phyloP scores from a whole-genome alignment of 2,113 vertebrate species.

The Actenoides hombroni region DNA sequence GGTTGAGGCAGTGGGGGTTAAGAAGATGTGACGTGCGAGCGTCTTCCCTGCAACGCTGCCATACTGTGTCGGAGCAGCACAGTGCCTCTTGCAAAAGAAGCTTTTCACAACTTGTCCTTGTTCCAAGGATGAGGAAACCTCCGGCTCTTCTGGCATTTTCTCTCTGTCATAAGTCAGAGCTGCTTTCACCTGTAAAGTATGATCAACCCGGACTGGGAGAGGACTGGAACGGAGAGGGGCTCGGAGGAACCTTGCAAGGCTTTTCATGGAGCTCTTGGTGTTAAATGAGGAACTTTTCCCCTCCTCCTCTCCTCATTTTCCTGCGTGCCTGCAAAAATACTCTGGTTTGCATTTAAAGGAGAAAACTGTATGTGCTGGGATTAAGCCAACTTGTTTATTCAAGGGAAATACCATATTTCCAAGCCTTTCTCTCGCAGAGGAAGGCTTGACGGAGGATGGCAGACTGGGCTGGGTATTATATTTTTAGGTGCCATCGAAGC shows the following conservation, averaged over 20 bases:
- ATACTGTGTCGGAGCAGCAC: slow-evolving; percentile 34
- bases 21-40: background rate
- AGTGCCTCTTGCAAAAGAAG: slow-evolving; percentile 37
- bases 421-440: background rate
- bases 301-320: slow-evolving; percentile 59
- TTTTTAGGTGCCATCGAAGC: slow-evolving; percentile 58
- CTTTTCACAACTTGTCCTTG: slow-evolving; percentile 58
- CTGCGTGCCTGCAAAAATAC: slow-evolving; percentile 41
- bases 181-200: slow-evolving; percentile 53
- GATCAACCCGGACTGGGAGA: background rate
- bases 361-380: slow-evolving; percentile 34
- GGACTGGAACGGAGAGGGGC: background rate
- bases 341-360: slow-evolving; percentile 55
- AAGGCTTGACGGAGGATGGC: slow-evolving; percentile 42
- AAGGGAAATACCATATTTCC: slow-evolving; percentile 45
- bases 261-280: slow-evolving; percentile 55
- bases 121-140: slow-evolving; percentile 59
- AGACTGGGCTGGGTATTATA: slow-evolving; percentile 26
- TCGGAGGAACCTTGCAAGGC: background rate
- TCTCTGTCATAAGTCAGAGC: slow-evolving; percentile 21
- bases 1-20: background rate
- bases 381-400: slow-evolving; percentile 51
- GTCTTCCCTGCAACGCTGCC: slow-evolving; percentile 35
- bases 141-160: slow-evolving; percentile 56
- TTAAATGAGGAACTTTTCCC: slow-evolving; percentile 40